These are phyloP conservation scores for Esox lucius DNA, from an alignment of 2,797 vertebrate genomes.

Conservation along the genomic window DNA sequence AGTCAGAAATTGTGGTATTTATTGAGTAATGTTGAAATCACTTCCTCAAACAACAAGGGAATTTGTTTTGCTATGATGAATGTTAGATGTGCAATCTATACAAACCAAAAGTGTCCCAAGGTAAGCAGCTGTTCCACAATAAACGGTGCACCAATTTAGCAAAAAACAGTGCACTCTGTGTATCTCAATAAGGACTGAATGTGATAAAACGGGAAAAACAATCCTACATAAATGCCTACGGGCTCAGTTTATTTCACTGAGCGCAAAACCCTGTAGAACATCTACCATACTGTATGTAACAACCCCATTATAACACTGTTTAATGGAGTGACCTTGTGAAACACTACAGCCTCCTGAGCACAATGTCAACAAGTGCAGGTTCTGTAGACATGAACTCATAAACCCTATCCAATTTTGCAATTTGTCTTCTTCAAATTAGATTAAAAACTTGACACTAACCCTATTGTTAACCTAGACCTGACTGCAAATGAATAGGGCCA, in stretches of 20 bases:
- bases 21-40: neutral
- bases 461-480: too few relatives aligned
- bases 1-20: neutral
- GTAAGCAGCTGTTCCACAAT: neutral
- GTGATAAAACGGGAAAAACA: neutral
- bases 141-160: neutral
- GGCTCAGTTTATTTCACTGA: neutral
- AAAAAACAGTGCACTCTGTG: neutral
- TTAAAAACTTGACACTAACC: too few relatives aligned
- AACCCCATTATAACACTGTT: conserved; percentile 47
- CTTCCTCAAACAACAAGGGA: neutral
- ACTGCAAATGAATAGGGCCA: too few relatives aligned
- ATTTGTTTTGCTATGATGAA: neutral
- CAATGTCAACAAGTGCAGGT: conserved; percentile 45
- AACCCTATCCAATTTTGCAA: too few relatives aligned
- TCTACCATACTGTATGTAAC: conserved; percentile 30
- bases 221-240: neutral
- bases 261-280: conserved; percentile 47
- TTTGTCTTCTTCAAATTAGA: too few relatives aligned
- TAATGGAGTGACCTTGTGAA: conserved; percentile 70
- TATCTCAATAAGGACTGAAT: neutral
- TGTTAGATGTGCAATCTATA: neutral
- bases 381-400: too few relatives aligned
- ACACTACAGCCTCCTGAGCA: conserved; percentile 60
- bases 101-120: neutral